Evolutionary conservation across 2,113 vertebrate species (phyloP).

Genomic region (Sapajus apella): DNA sequence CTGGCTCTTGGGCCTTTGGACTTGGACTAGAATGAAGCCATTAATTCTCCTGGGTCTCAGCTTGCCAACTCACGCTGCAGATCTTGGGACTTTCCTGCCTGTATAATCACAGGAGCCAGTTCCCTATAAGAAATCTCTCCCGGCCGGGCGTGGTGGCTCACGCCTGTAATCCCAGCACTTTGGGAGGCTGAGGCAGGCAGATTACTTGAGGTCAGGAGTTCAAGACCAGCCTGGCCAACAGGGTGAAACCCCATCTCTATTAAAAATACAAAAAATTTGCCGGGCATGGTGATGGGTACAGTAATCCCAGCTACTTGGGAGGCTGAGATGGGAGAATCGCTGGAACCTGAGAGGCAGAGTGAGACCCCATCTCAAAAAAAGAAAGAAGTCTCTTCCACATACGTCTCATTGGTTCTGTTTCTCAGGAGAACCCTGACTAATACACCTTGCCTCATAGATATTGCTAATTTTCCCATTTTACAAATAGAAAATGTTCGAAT

Average conservation of each 20-base stretch:
- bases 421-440: neutral
- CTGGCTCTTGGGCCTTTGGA: neutral
- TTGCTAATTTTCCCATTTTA: neutral
- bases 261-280: no score
- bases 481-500: neutral
- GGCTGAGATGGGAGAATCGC: no score
- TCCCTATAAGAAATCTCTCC: neutral
- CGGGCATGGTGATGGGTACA: rapidly evolving
- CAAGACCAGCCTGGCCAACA: no score
- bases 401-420: neutral
- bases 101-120: neutral
- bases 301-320: no score
- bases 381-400: neutral
- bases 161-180: no score
- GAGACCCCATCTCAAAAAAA: no score
- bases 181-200: no score
- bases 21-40: neutral
- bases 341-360: no score
- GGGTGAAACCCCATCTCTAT: no score
- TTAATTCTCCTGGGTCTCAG: neutral
- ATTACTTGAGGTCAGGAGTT: no score
- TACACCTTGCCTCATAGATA: neutral
- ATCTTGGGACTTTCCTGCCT: neutral
- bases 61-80: neutral
- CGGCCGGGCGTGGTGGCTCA: rapidly evolving